phyloP scores from a whole-genome alignment of 2,113 vertebrate species.

The Noturus placidus region DNA sequence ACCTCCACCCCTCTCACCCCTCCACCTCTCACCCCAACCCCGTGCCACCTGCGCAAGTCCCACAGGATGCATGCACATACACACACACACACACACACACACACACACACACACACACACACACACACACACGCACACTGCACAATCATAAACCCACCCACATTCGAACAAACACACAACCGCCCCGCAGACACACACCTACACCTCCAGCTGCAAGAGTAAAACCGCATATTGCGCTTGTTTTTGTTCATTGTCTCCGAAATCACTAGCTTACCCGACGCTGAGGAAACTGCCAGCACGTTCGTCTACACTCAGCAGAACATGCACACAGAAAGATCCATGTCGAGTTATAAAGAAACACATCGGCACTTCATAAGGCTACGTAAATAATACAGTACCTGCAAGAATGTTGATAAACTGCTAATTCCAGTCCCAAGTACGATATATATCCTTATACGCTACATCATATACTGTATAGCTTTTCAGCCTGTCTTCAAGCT shows the following conservation, averaged over 20 bases:
- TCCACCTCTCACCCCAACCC: constrained; percentile 47
- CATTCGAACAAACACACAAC: constrained; percentile 78
- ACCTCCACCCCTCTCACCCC: constrained; percentile 51
- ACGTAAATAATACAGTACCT: not conserved
- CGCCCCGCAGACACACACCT: constrained; percentile 74
- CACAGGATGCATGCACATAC: constrained; percentile 75
- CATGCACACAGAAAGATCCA: not conserved
- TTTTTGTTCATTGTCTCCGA: constrained; percentile 59
- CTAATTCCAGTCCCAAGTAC: too few species aligned
- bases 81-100: constrained; percentile 37
- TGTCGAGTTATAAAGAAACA: not conserved
- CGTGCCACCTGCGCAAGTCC: constrained; percentile 83
- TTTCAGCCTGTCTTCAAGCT: not conserved
- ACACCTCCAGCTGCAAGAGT: constrained; percentile 65
- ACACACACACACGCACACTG: constrained; percentile 6
- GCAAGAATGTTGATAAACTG: not conserved
- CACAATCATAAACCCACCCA: constrained; percentile 39
- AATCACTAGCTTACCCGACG: constrained; percentile 45
- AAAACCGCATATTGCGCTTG: constrained; percentile 59
- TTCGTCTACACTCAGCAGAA: not conserved
- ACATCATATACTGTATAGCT: too few species aligned
- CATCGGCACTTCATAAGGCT: not conserved
- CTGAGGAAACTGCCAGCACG: constrained; percentile 31
- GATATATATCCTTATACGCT: not conserved
- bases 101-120: constrained; percentile 27